Percentiles rank a stretch among this genome's conserved stretches.
These are phyloP conservation scores for Stomorhina lunata DNA, from an alignment of 2,888 invertebrate species.

Conservation along the genomic window DNA sequence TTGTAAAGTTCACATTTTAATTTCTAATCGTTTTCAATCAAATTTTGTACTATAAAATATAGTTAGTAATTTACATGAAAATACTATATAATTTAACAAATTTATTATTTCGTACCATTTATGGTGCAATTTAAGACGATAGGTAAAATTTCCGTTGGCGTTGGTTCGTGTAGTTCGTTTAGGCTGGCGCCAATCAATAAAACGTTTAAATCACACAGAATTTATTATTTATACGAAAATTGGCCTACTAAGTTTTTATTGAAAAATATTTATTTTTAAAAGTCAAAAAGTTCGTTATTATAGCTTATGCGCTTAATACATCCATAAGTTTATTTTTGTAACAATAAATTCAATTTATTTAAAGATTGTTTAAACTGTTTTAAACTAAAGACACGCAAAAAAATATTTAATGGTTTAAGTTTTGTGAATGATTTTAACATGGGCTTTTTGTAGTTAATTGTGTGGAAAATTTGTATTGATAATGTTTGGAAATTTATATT, in stretches of 20 bases:
- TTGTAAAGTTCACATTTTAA: not conserved
- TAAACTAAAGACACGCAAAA: not conserved
- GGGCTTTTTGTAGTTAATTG: not conserved
- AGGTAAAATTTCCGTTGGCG: slow-evolving; percentile 8
- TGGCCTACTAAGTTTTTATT: not conserved
- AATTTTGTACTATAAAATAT: not conserved
- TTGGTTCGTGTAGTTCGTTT: too few species aligned
- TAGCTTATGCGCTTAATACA: not conserved
- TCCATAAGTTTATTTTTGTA: not conserved
- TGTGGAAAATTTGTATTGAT: not conserved
- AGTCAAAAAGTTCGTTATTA: not conserved
- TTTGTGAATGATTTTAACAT: not conserved
- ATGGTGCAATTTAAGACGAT: not conserved
- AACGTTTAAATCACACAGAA: not conserved
- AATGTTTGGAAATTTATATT: not conserved
- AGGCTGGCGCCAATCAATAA: slow-evolving; percentile 30
- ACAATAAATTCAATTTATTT: not conserved
- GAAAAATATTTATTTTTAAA: not conserved
- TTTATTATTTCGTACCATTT: not conserved
- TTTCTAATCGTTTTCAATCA: not conserved
- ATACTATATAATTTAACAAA: not conserved
- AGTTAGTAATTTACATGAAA: not conserved
- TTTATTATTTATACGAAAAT: slow-evolving; percentile 14
- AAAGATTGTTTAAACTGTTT: not conserved
- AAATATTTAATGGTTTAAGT: not conserved